Evolutionary conservation across 2,888 invertebrate genomes (phyloP), one percentile per base, ranked within the genome.

Genomic region (Meteorus colon): DNA sequence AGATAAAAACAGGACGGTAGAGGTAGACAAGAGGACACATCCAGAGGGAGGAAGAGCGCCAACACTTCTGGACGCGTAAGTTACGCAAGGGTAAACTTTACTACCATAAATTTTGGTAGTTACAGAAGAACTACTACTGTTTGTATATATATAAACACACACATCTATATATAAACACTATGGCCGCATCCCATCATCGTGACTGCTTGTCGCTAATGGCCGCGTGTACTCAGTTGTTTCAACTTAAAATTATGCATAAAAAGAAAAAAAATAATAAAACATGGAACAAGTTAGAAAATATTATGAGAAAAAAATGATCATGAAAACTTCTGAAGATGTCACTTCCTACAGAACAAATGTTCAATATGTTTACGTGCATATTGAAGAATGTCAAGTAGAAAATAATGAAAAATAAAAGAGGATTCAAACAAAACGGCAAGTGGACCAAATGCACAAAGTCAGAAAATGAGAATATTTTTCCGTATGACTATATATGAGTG

Each of bases 181-280:
- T 59, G 10, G 8, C 1, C 16, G 14, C 8, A 31, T 16, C 48
- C 31, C 69, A 51, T 55, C 5, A 10, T 55, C 34, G 55, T 19
- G 19, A 55, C 69, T 51, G 19, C 41, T 31, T 48, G 59, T 29
- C 59, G 19, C 60, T 16, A 24, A 71, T 48, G 48, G 14, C 41
- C 24, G 71, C 16, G 37, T 45, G 34, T 62, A 19, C 60, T 27
- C 45, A 60, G 29, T 45, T 31, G 29, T 27, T 51, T 34, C 31
- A n/a, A 4, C 8, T 4, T 6, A 55, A 48, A 16, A 48, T 48
- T 55, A 19, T n/a, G 27, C 45, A 19, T 66, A 67, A 34, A 37
- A 55, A 73, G 31, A 16, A 29, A n/a, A 37, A 6, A 10, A 75
- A 55, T 29, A 71, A 70, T 41, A 55, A 65, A 60, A 19, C 31